Conservation (phyloP, 2,113 vertebrate species). For the Erinaceus europaeus region DNA sequence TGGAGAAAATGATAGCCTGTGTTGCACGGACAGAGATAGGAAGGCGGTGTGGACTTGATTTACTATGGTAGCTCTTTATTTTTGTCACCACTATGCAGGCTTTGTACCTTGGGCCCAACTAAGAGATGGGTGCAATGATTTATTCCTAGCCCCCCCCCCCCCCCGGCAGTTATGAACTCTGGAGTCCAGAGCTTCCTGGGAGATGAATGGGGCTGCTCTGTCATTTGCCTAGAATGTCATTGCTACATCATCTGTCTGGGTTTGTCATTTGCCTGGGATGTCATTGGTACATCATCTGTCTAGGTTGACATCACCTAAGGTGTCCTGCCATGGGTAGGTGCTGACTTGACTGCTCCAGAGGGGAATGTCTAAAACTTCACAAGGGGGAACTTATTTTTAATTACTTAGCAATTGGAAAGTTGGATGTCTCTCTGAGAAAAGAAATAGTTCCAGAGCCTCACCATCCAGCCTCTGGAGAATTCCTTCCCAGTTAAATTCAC, state of each 20-base stretch:
- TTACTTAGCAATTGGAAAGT: neutral
- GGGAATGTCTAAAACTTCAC: neutral
- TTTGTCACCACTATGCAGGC: neutral
- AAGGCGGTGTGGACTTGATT: neutral
- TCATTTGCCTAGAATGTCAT: no score
- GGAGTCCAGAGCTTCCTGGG: fast-evolving
- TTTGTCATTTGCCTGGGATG: no score
- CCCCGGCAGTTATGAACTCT: fast-evolving
- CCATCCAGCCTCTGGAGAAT: neutral
- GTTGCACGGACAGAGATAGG: neutral
- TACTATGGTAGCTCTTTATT: constrained; percentile 9
- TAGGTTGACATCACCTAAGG: no score
- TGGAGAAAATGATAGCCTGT: constrained; percentile 26
- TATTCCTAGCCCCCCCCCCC: no score
- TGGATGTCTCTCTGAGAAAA: neutral
- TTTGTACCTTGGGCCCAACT: neutral
- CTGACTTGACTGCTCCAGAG: neutral
- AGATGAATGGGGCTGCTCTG: no score
- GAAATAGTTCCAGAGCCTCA: neutral
- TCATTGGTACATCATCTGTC: no score
- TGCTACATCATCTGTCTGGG: no score
- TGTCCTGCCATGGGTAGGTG: no score
- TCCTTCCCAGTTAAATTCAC: neutral
- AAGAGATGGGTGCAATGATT: neutral
- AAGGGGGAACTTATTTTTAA: neutral